These are phyloP conservation scores for Pseudanteris insignis DNA, from an alignment of 2,888 invertebrate genomes.

Conservation along the genomic window DNA sequence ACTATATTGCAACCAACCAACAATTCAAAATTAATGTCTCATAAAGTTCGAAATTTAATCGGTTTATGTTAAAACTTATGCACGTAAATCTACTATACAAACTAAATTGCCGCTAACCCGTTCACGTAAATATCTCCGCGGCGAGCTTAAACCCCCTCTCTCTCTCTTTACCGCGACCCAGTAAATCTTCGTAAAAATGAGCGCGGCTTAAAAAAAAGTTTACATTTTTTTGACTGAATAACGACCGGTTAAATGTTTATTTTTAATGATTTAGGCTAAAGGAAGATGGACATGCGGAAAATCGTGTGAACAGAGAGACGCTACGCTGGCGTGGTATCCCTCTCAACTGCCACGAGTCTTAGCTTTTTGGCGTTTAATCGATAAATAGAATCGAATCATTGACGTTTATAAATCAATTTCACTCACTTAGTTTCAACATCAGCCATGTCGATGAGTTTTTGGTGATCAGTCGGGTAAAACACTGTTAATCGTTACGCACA, in stretches of 20 bases:
- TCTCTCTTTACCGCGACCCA: constrained; percentile 12
- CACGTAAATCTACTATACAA: background rate
- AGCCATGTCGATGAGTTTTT: constrained; percentile 70
- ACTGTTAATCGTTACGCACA: constrained; percentile 25
- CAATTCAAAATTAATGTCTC: too few species aligned
- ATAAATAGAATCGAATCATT: too few species aligned
- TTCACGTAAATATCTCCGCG: constrained; percentile 18
- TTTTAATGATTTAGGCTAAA: background rate
- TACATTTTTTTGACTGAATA: too few species aligned
- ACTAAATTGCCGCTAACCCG: constrained; percentile 11
- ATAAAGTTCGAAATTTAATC: too few species aligned
- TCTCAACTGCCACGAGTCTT: background rate
- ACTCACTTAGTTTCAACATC: constrained; percentile 76
- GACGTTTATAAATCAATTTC: background rate
- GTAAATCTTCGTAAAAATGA: constrained; percentile 6
- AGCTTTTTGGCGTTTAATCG: too few species aligned
- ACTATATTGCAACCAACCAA: too few species aligned
- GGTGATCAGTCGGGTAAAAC: constrained; percentile 21
- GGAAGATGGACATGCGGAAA: constrained; percentile 3
- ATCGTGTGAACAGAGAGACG: constrained; percentile 15
- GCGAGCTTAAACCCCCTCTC: constrained; percentile 19
- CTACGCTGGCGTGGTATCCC: constrained; percentile 31
- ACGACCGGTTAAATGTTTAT: background rate
- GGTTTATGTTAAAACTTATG: too few species aligned
- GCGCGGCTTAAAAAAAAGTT: background rate